Percentiles rank a stretch among this genome's conserved stretches.
Conservation (phyloP, 23 tunicate species). For the Ascidia mentula region DNA sequence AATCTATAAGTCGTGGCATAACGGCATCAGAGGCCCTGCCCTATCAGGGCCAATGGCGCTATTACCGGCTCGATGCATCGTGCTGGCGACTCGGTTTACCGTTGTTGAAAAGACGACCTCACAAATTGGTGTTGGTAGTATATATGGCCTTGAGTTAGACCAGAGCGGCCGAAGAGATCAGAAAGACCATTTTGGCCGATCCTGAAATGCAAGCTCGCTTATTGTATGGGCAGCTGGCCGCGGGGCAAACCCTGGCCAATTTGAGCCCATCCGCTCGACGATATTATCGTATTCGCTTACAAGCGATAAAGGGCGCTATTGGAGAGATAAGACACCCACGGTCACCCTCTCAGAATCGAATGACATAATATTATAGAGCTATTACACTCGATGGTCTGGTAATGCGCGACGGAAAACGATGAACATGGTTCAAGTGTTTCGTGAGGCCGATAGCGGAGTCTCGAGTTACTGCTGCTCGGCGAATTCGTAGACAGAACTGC, state of each 20-base stretch:
- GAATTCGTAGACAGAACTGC: not conserved
- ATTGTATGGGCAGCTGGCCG: conserved; percentile 9
- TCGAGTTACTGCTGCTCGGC: not conserved
- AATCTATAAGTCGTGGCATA: not conserved
- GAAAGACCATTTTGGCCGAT: not conserved
- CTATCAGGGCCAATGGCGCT: conserved; percentile 2
- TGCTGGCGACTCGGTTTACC: not conserved
- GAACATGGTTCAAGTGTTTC: not conserved
- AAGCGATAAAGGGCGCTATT: conserved; percentile 5
- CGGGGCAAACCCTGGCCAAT: not conserved
- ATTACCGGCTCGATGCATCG: not conserved
- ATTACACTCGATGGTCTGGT: not conserved
- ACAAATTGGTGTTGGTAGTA: not conserved
- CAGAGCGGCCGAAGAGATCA: not conserved
- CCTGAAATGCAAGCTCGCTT: not conserved
- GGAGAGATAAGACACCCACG: not conserved
- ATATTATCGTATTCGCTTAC: conserved; percentile 9
- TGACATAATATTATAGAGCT: conserved; percentile 9
- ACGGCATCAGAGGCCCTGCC: not conserved
- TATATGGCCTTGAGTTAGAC: not conserved
- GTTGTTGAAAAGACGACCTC: not conserved
- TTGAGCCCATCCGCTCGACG: not conserved
- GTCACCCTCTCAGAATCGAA: not conserved
- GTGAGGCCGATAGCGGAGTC: not conserved
- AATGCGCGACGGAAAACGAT: not conserved